Base-by-base conservation (phyloP, 1,140 invertebrate genomes). In the Phthorimaea operculella region DNA sequence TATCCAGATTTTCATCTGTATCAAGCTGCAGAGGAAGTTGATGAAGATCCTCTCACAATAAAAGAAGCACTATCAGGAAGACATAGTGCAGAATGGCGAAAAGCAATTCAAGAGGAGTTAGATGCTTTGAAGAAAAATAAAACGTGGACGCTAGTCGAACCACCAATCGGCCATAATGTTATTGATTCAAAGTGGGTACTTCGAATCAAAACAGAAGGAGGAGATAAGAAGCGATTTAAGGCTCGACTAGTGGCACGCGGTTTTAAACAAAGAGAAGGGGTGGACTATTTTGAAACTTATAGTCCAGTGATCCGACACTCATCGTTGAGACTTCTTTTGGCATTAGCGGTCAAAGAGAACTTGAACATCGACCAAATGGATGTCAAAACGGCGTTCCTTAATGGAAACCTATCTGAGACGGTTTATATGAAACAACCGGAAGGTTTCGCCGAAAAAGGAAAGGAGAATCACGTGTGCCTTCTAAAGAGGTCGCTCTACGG, bases 281-380 rank as follows among this genome's bases (percentile, higher is more conserved):
- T 61, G 12, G 58, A 64, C 53, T 63, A 58, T 44, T 15, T 34
- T 5, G 63, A 61, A 57, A 59, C 54, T 7, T 70, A 55, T 51
- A 52, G 50, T 11, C 11, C 15, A 18, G 45, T 47, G 16, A 18
- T n/a, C 14, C 1, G 11, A 18, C 15, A 47, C 15, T 16, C 14
- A 8, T 42, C 39, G 14, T 42, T 42, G 14, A 12, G 39, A 9
- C 39, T 42, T 42, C 39, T 42, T 54, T 50, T 36, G 14, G 39
- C 39, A 4, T 42, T 42, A 42, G 39, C 39, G 1, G 39, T 15
- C 14, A 42, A 42, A 4, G 11, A n/a, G 11, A 15, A 15, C 1
- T 9, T 42, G 14, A 12, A 42, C 39, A 42, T 42, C 14, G 39
- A 42, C 8, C 14, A 42, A 12, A 42, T 42, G 39, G 39, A 42